These are phyloP conservation scores for Charanyca ferruginea DNA, from an alignment of 2,888 invertebrate genomes.

Conservation along the genomic window DNA sequence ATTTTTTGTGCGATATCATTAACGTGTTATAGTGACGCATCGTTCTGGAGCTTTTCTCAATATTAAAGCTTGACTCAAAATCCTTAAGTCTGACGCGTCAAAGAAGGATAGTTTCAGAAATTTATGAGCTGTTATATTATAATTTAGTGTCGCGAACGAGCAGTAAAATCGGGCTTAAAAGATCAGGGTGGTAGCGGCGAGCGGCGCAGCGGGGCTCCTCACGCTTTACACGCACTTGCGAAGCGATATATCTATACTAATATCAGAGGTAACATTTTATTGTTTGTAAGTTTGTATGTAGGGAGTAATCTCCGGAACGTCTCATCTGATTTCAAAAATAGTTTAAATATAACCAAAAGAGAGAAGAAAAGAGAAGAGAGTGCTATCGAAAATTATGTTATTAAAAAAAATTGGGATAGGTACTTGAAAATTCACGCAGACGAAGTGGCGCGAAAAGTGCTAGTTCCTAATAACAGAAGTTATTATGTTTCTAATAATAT, in stretches of 20 bases:
- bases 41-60: constrained; percentile 25
- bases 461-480: too few relatives aligned
- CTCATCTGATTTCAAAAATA: too few relatives aligned
- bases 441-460: too few relatives aligned
- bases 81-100: constrained; percentile 82
- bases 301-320: too few relatives aligned
- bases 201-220: constrained; percentile 61
- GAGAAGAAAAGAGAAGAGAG: too few relatives aligned
- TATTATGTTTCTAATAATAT: too few relatives aligned
- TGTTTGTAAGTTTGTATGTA: too few relatives aligned
- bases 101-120: constrained; percentile 87
- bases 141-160: constrained; percentile 87
- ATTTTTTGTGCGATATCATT: constrained; percentile 1
- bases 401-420: too few relatives aligned
- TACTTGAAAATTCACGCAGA: too few relatives aligned
- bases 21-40: not conserved
- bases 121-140: constrained; percentile 91
- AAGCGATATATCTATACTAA: constrained; percentile 8
- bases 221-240: constrained; percentile 55
- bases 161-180: constrained; percentile 89
- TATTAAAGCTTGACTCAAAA: constrained; percentile 72
- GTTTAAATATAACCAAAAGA: too few relatives aligned
- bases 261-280: too few relatives aligned
- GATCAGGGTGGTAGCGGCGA: constrained; percentile 77
- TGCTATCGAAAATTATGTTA: too few relatives aligned